Conservation (phyloP, 2,797 vertebrate genomes). For the Poecilia wingei region DNA sequence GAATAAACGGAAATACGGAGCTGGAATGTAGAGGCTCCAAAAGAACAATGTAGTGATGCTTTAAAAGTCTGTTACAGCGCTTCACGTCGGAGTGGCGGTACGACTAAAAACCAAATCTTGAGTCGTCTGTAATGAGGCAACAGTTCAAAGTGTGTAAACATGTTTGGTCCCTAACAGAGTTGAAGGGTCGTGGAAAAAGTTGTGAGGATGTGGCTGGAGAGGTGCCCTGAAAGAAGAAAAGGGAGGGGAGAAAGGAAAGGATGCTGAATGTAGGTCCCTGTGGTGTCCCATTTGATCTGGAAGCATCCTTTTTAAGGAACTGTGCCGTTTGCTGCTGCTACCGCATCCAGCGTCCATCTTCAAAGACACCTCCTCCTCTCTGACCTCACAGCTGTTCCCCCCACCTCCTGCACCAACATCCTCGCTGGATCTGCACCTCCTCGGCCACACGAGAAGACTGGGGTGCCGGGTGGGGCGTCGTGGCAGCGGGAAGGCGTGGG, state of each 20-base stretch:
- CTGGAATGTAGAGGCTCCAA: conserved; percentile 52
- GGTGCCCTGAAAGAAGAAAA: conserved; percentile 60
- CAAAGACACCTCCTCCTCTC: conserved; percentile 50
- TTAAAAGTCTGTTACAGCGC: conserved; percentile 31
- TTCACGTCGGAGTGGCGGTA: conserved; percentile 31
- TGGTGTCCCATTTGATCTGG: conserved; percentile 27
- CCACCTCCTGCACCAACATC: conserved; percentile 56
- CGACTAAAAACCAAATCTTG: conserved; percentile 38
- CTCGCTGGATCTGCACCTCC: conserved; percentile 61
- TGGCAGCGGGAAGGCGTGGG: conserved; percentile 43
- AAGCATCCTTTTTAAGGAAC: conserved; percentile 26
- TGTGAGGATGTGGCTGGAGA: conserved; percentile 45
- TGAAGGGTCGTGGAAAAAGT: conserved; percentile 44
- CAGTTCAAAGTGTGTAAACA: conserved; percentile 60
- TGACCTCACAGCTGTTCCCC: conserved; percentile 48
- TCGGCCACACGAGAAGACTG: conserved; percentile 58
- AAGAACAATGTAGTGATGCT: conserved; percentile 26
- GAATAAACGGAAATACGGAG: conserved; percentile 37
- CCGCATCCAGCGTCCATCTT: conserved; percentile 38
- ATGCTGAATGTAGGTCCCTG: conserved; percentile 59
- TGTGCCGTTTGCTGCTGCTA: conserved; percentile 35
- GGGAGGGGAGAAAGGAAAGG: conserved; percentile 39
- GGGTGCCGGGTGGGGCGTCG: conserved; percentile 65
- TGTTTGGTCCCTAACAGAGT: conserved; percentile 74
- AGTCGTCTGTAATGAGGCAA: conserved; percentile 37